Evolutionary conservation across 2,113 vertebrate genomes (phyloP).

Genomic region (Brevimyrus niger): DNA sequence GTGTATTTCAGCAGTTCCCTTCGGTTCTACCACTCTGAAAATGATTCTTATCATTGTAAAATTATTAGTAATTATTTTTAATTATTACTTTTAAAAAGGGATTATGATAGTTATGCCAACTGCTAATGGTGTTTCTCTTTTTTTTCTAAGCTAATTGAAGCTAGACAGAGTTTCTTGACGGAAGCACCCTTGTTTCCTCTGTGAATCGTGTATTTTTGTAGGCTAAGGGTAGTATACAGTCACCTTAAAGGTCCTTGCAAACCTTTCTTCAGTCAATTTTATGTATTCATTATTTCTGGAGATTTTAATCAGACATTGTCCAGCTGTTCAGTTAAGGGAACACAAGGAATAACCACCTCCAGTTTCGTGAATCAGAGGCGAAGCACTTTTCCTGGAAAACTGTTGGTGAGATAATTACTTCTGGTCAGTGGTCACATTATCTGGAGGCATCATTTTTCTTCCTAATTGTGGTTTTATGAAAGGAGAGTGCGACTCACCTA

Average conservation of each 20-base stretch:
- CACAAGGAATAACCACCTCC: not conserved
- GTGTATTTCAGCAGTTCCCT: not conserved
- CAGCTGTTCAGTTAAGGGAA: not conserved
- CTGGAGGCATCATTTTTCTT: conserved; percentile 17
- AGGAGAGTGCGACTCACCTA: not conserved
- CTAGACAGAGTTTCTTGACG: not conserved
- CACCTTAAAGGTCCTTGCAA: not conserved
- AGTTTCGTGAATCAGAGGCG: not conserved
- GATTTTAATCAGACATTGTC: not conserved
- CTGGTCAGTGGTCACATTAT: conserved; percentile 6
- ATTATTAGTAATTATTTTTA: not conserved
- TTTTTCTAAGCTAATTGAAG: not conserved
- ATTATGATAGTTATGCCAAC: not conserved
- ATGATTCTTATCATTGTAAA: not conserved
- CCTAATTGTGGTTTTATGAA: conserved; percentile 20
- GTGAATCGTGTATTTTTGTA: not conserved
- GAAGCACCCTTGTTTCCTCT: not conserved
- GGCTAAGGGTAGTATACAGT: not conserved
- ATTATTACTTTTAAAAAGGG: not conserved
- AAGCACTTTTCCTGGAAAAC: not conserved
- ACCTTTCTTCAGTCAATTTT: not conserved
- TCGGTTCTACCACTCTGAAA: not conserved
- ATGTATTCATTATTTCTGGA: not conserved
- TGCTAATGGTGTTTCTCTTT: not conserved
- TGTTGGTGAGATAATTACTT: conserved; percentile 9